These are phyloP conservation scores for Peromyscus melanophrys DNA, from an alignment of 2,797 vertebrate genomes.

Conservation along the genomic window DNA sequence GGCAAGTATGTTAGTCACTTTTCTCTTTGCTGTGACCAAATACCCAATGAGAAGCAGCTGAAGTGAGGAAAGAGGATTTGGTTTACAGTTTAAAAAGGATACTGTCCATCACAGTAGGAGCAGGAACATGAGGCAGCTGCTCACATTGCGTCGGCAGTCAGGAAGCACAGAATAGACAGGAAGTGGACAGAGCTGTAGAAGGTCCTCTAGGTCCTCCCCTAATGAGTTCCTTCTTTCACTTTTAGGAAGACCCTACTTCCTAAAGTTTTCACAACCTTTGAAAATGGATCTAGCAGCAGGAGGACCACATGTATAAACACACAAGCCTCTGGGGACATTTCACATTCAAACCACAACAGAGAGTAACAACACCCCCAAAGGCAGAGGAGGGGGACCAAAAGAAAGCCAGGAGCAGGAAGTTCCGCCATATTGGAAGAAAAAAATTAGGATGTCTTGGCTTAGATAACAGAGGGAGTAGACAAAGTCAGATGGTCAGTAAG, in stretches of 20 bases:
- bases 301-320: neutral
- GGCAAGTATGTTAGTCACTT: neutral
- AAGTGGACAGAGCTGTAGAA: neutral
- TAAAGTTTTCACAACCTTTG: neutral
- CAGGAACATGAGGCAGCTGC: neutral
- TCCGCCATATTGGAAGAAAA: neutral
- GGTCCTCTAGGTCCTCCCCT: neutral
- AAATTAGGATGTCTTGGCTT: neutral
- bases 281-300: neutral
- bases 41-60: neutral
- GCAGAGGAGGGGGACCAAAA: neutral
- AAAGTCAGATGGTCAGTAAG: neutral
- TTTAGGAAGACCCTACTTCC: neutral
- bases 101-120: neutral
- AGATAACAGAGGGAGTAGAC: neutral
- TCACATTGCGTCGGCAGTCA: neutral
- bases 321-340: neutral
- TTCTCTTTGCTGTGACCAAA: neutral
- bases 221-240: neutral
- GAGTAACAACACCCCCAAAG: neutral
- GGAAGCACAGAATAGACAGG: neutral
- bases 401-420: neutral
- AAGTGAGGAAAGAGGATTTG: neutral
- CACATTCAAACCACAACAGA: neutral
- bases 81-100: neutral